Evolutionary conservation across 53 echinoderm and acorn worm species (phyloP).

Genomic region (Pentamera pediparva): DNA sequence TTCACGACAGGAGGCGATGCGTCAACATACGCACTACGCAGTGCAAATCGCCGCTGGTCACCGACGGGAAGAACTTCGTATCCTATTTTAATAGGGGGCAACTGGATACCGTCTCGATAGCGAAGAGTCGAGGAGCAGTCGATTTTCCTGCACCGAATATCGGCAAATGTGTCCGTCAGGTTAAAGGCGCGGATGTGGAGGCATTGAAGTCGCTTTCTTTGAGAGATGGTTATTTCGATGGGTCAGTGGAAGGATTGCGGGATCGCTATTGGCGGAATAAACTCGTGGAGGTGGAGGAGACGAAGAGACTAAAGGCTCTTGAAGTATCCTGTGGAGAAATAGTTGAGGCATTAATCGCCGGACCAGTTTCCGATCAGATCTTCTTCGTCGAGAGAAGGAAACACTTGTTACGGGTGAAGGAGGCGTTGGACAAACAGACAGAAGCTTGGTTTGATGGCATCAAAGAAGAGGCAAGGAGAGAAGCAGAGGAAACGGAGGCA

Average conservation of each 20-base stretch:
- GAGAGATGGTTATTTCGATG: conserved; percentile 58
- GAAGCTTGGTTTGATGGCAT: conserved; percentile 9
- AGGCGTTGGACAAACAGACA: neutral
- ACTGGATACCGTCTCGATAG: conserved; percentile 68
- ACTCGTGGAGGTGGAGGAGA: conserved; percentile 45
- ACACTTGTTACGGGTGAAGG: conserved; percentile 1
- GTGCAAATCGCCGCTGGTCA: conserved; percentile 68
- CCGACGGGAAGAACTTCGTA: conserved; percentile 60
- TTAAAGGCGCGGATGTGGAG: conserved; percentile 46
- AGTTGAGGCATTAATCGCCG: neutral
- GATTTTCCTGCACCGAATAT: conserved; percentile 62
- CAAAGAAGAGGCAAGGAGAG: conserved; percentile 53
- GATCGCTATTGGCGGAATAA: conserved; percentile 50
- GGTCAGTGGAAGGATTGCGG: conserved; percentile 33
- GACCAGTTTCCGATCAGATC: conserved; percentile 9
- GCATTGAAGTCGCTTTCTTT: conserved; percentile 63
- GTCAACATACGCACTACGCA: conserved; percentile 61
- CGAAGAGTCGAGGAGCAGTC: conserved; percentile 50
- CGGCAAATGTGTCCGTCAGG: conserved; percentile 46
- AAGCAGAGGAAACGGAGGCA: conserved; percentile 45
- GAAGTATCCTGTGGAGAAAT: conserved; percentile 17
- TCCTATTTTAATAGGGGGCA: conserved; percentile 68
- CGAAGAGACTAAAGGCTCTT: conserved; percentile 38
- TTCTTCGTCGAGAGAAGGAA: conserved; percentile 1
- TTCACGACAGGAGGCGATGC: conserved; percentile 54